A percentile compares a stretch with the other conserved stretches of the same genome.
These are phyloP conservation scores for Pseudorectes ferrugineus DNA, from an alignment of 2,113 vertebrate species.

Conservation along the genomic window DNA sequence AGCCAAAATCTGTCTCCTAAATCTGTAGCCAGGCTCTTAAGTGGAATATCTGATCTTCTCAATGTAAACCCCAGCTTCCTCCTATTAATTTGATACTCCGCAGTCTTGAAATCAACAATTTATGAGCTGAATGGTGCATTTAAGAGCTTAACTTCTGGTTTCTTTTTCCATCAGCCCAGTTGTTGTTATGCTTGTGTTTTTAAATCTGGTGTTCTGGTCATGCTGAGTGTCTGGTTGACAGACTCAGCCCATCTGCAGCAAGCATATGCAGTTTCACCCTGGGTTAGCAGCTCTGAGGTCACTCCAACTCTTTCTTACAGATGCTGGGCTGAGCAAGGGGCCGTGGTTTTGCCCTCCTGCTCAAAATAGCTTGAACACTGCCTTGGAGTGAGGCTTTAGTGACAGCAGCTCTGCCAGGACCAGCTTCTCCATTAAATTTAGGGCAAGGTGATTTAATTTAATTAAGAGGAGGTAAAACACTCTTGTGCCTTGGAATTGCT, in stretches of 20 bases:
- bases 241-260: not conserved
- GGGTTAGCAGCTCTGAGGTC: not conserved
- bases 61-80: not conserved
- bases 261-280: not conserved
- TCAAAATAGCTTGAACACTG: not conserved
- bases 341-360: rapidly evolving
- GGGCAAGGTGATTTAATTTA: not conserved
- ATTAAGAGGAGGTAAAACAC: not conserved
- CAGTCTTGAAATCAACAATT: not conserved
- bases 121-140: not conserved
- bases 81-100: not conserved
- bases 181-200: not conserved
- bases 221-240: not conserved
- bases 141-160: not conserved
- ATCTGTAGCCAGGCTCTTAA: not conserved
- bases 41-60: not conserved
- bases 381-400: not conserved
- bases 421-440: not conserved
- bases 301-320: not conserved
- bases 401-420: not conserved
- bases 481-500: not conserved
- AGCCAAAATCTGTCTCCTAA: not conserved
- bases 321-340: not conserved
- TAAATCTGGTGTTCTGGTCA: not conserved
- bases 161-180: not conserved